Conservation (phyloP, 2,113 vertebrate genomes). For the Hystrix brachyura region DNA sequence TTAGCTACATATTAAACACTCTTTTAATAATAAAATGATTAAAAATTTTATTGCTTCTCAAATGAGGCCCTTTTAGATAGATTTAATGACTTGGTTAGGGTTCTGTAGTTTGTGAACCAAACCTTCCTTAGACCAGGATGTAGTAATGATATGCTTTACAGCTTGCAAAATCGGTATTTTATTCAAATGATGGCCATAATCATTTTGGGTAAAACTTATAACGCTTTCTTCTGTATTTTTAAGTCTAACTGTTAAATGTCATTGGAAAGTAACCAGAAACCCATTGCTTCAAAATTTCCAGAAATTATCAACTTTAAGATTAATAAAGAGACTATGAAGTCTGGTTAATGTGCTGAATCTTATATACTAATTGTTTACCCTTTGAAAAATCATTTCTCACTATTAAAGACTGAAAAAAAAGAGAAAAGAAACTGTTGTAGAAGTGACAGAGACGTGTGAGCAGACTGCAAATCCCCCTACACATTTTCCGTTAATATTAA, state of each 20-base stretch:
- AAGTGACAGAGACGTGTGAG: conserved; percentile 61
- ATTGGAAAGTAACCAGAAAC: conserved; percentile 88
- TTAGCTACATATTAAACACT: conserved; percentile 99
- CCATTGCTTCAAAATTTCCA: conserved; percentile 80
- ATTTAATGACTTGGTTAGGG: conserved; percentile 98
- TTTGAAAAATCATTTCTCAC: conserved; percentile 82
- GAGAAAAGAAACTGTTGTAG: conserved; percentile 48
- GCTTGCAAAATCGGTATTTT: conserved; percentile 96
- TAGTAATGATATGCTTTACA: conserved; percentile 97
- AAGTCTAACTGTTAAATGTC: conserved; percentile 91
- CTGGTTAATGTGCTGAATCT: conserved; percentile 82
- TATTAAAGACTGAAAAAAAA: conserved; percentile 73
- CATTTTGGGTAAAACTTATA: conserved; percentile 94
- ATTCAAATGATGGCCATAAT: conserved; percentile 96
- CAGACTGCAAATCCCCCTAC: conserved; percentile 63
- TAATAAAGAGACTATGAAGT: conserved; percentile 66
- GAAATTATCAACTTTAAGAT: conserved; percentile 80
- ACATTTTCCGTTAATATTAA: conserved; percentile 76
- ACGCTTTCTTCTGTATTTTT: conserved; percentile 91
- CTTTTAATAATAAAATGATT: conserved; percentile 99
- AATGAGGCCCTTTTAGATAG: conserved; percentile 99
- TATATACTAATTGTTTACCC: conserved; percentile 86
- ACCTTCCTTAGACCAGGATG: conserved; percentile 93
- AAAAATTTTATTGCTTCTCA: conserved; percentile 99
- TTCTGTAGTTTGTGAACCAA: conserved; percentile 93